Percentiles rank a stretch among this genome's conserved stretches.
phyloP scores from a whole-genome alignment of 2,797 vertebrate genomes.

The Paratrypauchen microcephalus region DNA sequence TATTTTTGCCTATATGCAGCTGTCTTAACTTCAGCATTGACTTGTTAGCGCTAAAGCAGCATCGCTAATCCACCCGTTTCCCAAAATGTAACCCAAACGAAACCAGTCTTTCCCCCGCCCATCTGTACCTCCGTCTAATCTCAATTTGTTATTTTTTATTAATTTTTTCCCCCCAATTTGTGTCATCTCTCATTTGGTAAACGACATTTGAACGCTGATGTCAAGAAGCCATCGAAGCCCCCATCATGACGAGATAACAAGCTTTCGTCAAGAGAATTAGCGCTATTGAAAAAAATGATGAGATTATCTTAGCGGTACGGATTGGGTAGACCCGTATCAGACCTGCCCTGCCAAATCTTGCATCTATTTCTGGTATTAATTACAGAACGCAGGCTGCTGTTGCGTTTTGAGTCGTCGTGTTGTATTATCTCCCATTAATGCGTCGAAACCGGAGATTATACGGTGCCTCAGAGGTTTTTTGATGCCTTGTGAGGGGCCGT shows the following conservation, averaged over 20 bases:
- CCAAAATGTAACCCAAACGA: constrained; percentile 66
- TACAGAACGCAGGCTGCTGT: constrained; percentile 79
- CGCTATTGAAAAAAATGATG: constrained; percentile 59
- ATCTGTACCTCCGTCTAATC: constrained; percentile 69
- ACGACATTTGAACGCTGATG: constrained; percentile 78
- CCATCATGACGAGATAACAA: constrained; percentile 81
- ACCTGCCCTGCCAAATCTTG: constrained; percentile 76
- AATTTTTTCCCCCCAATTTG: constrained; percentile 63
- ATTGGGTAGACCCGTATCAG: constrained; percentile 60
- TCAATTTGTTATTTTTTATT: constrained; percentile 58
- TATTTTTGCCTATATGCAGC: constrained; percentile 1
- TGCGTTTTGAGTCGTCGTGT: constrained; percentile 80
- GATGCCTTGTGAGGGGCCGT: constrained; percentile 74
- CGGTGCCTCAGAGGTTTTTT: constrained; percentile 74
- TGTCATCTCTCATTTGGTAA: constrained; percentile 77
- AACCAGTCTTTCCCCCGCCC: constrained; percentile 24
- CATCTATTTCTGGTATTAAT: constrained; percentile 84
- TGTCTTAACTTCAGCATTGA: constrained; percentile 9
- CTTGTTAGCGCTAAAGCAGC: constrained; percentile 20
- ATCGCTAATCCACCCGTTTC: constrained; percentile 50
- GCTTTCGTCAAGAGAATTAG: constrained; percentile 80
- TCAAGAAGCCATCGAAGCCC: constrained; percentile 79
- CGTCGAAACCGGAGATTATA: constrained; percentile 74
- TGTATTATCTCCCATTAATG: constrained; percentile 81
- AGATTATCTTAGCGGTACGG: constrained; percentile 70